These are phyloP conservation scores for Epicauta chinensis DNA, from an alignment of 1,140 invertebrate species.

Conservation along the genomic window DNA sequence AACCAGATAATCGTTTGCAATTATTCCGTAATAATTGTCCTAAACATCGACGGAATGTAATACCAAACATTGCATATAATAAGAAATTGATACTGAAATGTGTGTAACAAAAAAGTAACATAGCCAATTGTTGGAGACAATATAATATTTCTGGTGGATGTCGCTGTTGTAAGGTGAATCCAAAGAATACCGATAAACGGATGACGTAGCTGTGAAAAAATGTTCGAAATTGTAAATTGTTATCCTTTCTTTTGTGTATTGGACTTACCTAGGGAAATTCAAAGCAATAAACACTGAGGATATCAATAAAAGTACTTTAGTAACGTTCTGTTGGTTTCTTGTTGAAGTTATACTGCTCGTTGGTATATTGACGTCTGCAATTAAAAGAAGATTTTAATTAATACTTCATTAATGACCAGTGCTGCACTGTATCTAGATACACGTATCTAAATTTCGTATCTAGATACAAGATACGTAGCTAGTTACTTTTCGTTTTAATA, in stretches of 20 bases:
- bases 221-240: background rate
- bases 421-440: too few species aligned
- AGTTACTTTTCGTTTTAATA: too few species aligned
- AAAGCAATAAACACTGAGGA: conserved; percentile 72
- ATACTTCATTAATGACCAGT: too few species aligned
- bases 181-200: conserved; percentile 30
- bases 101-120: conserved; percentile 63
- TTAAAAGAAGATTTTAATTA: conserved; percentile 1
- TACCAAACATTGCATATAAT: conserved; percentile 75
- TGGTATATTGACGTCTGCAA: conserved; percentile 25
- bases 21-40: conserved; percentile 18
- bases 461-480: too few species aligned
- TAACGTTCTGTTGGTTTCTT: conserved; percentile 53
- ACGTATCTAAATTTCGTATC: too few species aligned
- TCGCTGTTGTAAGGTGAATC: conserved; percentile 16
- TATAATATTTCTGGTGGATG: conserved; percentile 31
- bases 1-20: conserved; percentile 24
- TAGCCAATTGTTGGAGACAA: conserved; percentile 50
- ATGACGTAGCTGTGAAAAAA: conserved; percentile 33
- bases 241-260: too few species aligned
- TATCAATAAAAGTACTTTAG: conserved; percentile 74
- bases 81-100: conserved; percentile 84
- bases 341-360: conserved; percentile 18
- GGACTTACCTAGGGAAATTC: conserved; percentile 57
- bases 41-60: conserved; percentile 60